Evolutionary conservation across 2,113 vertebrate species (phyloP), one percentile per base, ranked within the genome.

Genomic region (Copsychus sechellarum): DNA sequence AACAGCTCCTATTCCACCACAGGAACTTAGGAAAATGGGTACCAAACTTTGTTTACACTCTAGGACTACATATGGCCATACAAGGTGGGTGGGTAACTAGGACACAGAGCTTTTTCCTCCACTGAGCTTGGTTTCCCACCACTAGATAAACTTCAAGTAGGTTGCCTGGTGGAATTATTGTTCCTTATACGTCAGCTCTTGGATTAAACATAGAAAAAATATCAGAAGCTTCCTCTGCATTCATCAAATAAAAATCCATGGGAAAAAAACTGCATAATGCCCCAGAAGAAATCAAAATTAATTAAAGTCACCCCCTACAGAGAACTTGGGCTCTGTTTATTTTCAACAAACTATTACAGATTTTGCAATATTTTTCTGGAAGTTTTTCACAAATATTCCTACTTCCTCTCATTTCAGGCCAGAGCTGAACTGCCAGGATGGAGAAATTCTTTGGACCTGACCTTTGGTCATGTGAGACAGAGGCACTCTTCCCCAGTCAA

Each of bases 211-310:
- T 29, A 93, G 80, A 77, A 93, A 51, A 80, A 93, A 54, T 92
- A 89, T 89, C 36, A 92, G 77, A 95, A 95, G 50, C 86, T 89
- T 95, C 89, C 81, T 87, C 81, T 91, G 48, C 36, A 38, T 81
- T 93, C 70, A 94, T 71, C n/a, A 79, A 93, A 94, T 89, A 78
- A 94, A 91, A 81, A 85, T 94, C 42, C 84, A 88, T 95, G 94
- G 89, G 93, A 89, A 95, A 94, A 95, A 95, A 70, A 64, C 12
- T 51, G 48, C 61, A 43, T 88, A 84, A 81, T 84, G 40, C 78
- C 65, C 78, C 51, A 79, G 65, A 92, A 97, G 70, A 92, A 87
- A 87, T 84, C 71, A 34, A 67, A 79, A 69, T 85, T 43, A 83
- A 73, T 95, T 92, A 50, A 93, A 95, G 56, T 53, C 69, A 95